Percentiles rank a stretch among this genome's conserved stretches.
phyloP scores from a whole-genome alignment of 2,113 vertebrate species.

The Ictalurus punctatus region DNA sequence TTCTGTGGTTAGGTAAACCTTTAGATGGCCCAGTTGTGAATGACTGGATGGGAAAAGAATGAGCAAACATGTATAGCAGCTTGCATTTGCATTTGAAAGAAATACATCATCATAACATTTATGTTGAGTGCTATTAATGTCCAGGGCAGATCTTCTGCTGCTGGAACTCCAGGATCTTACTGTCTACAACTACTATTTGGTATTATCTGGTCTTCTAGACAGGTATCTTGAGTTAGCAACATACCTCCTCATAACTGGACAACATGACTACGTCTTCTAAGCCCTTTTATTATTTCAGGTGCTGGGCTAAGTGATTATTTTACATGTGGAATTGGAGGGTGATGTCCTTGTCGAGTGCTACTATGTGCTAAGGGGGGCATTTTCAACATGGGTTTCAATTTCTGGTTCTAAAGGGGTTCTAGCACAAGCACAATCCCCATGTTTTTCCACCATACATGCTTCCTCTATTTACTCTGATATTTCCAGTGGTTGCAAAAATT shows the following conservation, averaged over 20 bases:
- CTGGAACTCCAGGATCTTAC: background rate
- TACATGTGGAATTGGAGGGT: background rate
- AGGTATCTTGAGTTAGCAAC: background rate
- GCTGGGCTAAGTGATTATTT: background rate
- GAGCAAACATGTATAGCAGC: background rate
- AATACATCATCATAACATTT: background rate
- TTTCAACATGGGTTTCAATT: background rate
- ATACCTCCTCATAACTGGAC: background rate
- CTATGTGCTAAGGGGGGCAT: background rate
- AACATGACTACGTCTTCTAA: background rate
- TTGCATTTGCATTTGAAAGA: background rate
- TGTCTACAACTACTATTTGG: background rate
- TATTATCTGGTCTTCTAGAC: background rate
- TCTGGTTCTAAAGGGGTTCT: background rate
- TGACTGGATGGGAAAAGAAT: background rate
- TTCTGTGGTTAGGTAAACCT: background rate
- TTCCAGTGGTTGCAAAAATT: background rate
- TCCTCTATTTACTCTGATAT: background rate
- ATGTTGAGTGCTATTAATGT: background rate
- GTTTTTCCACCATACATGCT: background rate
- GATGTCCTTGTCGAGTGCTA: background rate
- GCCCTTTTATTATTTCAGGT: background rate
- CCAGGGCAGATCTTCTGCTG: background rate
- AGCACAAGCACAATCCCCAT: background rate
- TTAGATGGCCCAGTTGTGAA: background rate